Evolutionary conservation across 2,113 vertebrate genomes (phyloP).

Genomic region (Chloroceryle aenea): DNA sequence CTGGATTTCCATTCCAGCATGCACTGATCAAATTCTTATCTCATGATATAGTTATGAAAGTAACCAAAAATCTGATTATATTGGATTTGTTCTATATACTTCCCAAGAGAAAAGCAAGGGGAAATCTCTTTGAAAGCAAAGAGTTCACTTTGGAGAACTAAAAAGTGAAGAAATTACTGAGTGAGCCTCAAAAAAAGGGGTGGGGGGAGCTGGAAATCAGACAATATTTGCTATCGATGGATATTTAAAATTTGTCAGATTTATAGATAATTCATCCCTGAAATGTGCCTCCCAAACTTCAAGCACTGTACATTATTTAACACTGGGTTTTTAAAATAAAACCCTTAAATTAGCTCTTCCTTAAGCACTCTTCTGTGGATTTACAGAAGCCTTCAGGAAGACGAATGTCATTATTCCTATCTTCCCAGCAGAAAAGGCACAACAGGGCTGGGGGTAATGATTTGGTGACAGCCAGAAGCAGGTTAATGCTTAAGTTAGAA

Average conservation of each 20-base stretch:
- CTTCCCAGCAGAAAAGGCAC: background rate
- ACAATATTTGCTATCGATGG: background rate
- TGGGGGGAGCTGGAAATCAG: background rate
- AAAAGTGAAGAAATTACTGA: background rate
- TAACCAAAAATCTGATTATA: constrained; percentile 48
- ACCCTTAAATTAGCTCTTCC: background rate
- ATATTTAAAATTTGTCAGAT: background rate
- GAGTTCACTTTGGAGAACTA: background rate
- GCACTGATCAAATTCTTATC: constrained; percentile 40
- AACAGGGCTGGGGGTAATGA: background rate
- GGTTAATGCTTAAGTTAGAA: background rate
- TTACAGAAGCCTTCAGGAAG: background rate
- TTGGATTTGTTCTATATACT: constrained; percentile 45
- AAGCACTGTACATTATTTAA: background rate
- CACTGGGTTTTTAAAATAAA: background rate
- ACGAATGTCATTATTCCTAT: background rate
- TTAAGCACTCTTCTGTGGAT: background rate
- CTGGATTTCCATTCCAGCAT: constrained; percentile 11
- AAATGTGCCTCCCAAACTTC: background rate
- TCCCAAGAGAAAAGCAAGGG: constrained; percentile 20
- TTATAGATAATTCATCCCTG: background rate
- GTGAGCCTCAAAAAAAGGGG: background rate
- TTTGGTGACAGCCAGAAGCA: background rate
- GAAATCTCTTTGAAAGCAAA: constrained; percentile 27
- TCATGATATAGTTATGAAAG: constrained; percentile 43